Evolutionary conservation across 2,888 invertebrate genomes (phyloP).

Genomic region (Anagyrus pseudococci): DNA sequence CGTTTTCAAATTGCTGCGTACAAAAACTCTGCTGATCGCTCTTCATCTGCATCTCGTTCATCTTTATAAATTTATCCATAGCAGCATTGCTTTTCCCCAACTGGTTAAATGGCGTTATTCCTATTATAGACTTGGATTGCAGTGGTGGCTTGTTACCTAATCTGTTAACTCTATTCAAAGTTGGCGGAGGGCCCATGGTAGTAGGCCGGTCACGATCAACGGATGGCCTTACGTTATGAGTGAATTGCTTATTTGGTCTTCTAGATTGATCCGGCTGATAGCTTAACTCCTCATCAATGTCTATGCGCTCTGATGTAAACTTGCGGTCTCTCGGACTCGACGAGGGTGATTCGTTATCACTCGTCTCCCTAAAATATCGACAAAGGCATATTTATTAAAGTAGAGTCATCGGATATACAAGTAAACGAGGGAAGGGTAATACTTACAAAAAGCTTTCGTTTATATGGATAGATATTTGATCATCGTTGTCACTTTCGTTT

Average conservation of each 20-base stretch:
- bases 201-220: no score
- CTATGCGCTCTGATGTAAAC: constrained; percentile 27
- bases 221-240: no score
- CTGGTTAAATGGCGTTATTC: no score
- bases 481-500: constrained; percentile 9
- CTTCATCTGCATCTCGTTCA: constrained; percentile 30
- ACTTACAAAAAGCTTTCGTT: constrained; percentile 25
- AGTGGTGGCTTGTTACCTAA: no score
- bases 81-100: neutral
- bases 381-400: neutral
- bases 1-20: neutral
- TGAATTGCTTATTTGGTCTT: neutral
- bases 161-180: no score
- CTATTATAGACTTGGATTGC: no score
- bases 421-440: no score
- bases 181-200: no score
- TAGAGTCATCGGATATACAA: neutral
- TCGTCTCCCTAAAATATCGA: constrained; percentile 17
- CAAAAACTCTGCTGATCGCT: constrained; percentile 21
- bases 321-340: constrained; percentile 30
- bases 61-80: constrained; percentile 17
- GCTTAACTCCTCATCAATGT: no score
- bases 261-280: neutral
- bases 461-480: constrained; percentile 19
- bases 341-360: constrained; percentile 4